Evolutionary conservation across 2,888 invertebrate genomes (phyloP).

Genomic region (Metopia argyrocephala): DNA sequence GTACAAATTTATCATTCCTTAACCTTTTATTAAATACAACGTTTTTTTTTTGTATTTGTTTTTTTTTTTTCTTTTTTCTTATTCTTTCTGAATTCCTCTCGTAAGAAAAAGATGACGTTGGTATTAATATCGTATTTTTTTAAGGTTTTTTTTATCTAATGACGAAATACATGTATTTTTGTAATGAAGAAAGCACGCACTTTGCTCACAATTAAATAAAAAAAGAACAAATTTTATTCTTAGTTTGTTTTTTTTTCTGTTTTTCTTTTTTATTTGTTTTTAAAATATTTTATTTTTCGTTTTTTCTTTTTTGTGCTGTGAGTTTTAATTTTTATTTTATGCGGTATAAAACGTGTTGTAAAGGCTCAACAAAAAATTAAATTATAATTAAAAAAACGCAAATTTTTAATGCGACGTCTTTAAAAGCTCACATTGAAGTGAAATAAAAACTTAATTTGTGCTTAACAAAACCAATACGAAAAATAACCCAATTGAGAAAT

Average conservation of each 20-base stretch:
- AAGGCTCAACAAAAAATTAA: constrained; percentile 44
- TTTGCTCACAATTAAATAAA: constrained; percentile 32
- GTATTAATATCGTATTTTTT: constrained; percentile 25
- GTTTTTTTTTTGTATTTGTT: too few species aligned
- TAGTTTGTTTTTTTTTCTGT: constrained; percentile 8
- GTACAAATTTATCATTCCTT: too few species aligned
- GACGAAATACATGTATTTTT: constrained; percentile 32
- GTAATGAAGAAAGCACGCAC: constrained; percentile 10
- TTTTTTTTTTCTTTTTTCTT: neutral
- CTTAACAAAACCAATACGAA: constrained; percentile 38
- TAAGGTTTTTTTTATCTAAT: constrained; percentile 34
- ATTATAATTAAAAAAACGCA: constrained; percentile 39
- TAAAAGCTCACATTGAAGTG: constrained; percentile 62
- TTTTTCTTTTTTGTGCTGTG: constrained; percentile 16
- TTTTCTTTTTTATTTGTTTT: constrained; percentile 6
- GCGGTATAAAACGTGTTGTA: constrained; percentile 38
- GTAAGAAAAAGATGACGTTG: constrained; percentile 43
- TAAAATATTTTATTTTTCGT: constrained; percentile 3
- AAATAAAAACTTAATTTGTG: constrained; percentile 47
- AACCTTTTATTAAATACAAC: neutral
- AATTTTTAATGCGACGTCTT: constrained; percentile 50
- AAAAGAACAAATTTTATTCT: constrained; percentile 22
- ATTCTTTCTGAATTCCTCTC: neutral
- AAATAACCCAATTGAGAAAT: constrained; percentile 3
- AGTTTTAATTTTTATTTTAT: neutral